phyloP scores from a whole-genome alignment of 2,113 vertebrate genomes.

The Pedionomus torquatus region DNA sequence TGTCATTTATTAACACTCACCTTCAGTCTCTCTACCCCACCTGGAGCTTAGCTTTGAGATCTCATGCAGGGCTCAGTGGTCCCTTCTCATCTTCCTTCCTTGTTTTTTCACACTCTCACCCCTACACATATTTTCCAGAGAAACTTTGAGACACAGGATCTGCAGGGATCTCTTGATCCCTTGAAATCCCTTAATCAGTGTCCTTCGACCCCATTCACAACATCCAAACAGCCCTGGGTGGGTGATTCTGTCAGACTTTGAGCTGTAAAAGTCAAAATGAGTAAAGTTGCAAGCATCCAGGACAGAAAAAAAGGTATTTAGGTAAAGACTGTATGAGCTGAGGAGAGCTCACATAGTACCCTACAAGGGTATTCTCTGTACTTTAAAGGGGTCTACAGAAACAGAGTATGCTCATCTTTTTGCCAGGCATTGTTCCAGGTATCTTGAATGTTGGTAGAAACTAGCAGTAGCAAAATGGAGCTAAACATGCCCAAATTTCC shows the following conservation, averaged over 20 bases:
- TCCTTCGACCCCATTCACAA: neutral
- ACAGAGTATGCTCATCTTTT: neutral
- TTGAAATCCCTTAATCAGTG: neutral
- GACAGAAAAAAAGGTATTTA: neutral
- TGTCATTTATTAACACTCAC: neutral
- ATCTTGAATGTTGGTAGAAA: neutral
- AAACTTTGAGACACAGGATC: neutral
- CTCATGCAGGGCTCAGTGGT: neutral
- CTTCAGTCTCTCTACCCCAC: neutral
- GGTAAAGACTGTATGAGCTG: neutral
- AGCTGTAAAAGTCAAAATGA: neutral
- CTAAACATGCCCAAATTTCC: neutral
- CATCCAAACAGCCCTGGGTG: neutral
- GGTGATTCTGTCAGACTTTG: neutral
- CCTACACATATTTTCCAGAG: neutral
- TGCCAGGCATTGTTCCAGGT: neutral
- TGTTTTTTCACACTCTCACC: neutral
- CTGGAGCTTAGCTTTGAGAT: neutral
- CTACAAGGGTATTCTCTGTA: neutral
- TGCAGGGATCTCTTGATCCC: neutral
- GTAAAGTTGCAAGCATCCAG: neutral
- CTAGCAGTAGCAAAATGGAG: neutral
- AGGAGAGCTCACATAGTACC: neutral
- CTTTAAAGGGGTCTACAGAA: neutral
- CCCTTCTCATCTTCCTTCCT: neutral